Evolutionary conservation across 1,140 invertebrate species (phyloP), one percentile per base, ranked within the genome.

Genomic region (Drosophila obscura): DNA sequence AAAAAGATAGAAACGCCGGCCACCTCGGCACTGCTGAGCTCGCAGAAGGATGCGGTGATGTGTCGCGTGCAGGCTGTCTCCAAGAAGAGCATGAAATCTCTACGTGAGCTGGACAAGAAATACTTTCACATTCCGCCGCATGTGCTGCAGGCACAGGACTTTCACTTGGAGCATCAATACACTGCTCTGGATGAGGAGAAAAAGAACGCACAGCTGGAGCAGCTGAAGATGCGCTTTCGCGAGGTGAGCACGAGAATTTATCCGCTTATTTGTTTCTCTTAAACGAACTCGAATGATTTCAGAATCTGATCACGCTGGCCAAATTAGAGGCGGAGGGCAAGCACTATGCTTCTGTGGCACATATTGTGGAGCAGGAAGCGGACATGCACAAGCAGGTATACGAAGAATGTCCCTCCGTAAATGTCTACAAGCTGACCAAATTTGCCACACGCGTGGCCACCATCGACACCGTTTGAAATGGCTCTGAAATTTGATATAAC

Each of bases 271-370:
- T n/a, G 2, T 3, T 46, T 24, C 22, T 16, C 16, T 45, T 9
- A 4, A 26, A 13, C 41, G 16, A 49, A 11, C 4, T 1, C 11
- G 13, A 13, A 39, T 31, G 6, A 24, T 63, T 48, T 28, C 16
- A 91, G 90, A 91, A 91, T 56, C 44, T 75, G 45, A 55, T 74
- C 13, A 80, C 89, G 84, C 22, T 90, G 19, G 81, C 76, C 1
- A 78, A 78, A 7, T 43, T 91, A 1, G 39, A 77, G 13, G 39
- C 65, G 1, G 90, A 91, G 56, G 55, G 77, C 7, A 39, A 58
- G 7, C 67, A 77, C 43, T 89, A 60, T 41, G 60, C 56, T 5
- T 50, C 53, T 2, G 69, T 89, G 11, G 51, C 60, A 9, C 16
- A 64, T 3, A 15, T 72, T 3, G 46, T 87, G 0, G 15, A 85